phyloP scores from a whole-genome alignment of 2,888 invertebrate species.

The Caenorhabditis imperialis region DNA sequence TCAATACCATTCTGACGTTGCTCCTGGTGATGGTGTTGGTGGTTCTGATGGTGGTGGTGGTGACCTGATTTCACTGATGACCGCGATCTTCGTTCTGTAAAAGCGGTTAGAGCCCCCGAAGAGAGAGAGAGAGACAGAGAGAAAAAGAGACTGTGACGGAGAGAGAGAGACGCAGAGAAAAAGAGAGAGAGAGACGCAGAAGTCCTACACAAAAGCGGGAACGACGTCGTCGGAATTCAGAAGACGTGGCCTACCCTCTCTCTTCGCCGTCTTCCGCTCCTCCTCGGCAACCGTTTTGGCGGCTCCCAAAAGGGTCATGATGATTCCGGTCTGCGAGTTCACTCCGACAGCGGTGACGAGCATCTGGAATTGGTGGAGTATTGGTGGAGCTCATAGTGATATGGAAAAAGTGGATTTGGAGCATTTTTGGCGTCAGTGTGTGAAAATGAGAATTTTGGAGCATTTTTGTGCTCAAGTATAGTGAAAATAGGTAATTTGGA shows the following conservation, averaged over 20 bases:
- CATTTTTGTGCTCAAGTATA: no score
- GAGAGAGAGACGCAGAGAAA: constrained; percentile 21
- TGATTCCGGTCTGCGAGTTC: constrained; percentile 78
- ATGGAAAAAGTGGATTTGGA: no score
- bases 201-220: neutral
- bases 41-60: constrained; percentile 44
- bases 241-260: constrained; percentile 76
- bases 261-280: constrained; percentile 71
- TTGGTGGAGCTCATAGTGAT: no score
- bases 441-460: no score
- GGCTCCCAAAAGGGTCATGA: constrained; percentile 78
- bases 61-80: constrained; percentile 55
- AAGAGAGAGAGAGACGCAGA: constrained; percentile 21
- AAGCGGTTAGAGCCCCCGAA: no score
- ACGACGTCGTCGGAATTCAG: no score
- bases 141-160: constrained; percentile 11
- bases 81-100: constrained; percentile 59
- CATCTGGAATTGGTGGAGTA: constrained; percentile 70
- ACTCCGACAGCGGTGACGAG: constrained; percentile 75
- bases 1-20: constrained; percentile 6
- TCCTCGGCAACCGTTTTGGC: constrained; percentile 75
- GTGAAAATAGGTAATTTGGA: no score
- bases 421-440: no score
- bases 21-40: constrained; percentile 41
- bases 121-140: constrained; percentile 13